phyloP scores from a whole-genome alignment of 1,140 invertebrate genomes.

The Coboldia fuscipes region DNA sequence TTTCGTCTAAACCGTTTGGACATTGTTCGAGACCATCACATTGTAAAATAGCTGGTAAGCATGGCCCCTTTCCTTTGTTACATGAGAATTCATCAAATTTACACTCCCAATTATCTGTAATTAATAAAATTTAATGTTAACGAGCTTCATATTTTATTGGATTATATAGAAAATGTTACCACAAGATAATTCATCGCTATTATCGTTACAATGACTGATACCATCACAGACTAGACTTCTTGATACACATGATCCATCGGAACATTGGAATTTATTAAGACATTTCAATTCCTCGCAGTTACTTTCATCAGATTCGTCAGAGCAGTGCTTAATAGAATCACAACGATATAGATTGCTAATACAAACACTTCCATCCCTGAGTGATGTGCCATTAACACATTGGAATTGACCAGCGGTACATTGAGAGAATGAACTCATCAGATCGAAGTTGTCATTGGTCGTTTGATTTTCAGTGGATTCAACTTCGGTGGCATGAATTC shows the following conservation, averaged over 20 bases:
- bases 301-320: constrained; percentile 37
- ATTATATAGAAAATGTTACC: constrained; percentile 12
- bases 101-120: constrained; percentile 28
- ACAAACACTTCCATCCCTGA: constrained; percentile 31
- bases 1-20: constrained; percentile 37
- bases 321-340: constrained; percentile 37
- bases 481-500: background rate
- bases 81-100: constrained; percentile 34
- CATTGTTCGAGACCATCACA: constrained; percentile 49
- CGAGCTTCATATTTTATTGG: too few relatives aligned
- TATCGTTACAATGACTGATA: constrained; percentile 37
- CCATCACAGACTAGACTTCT: constrained; percentile 50
- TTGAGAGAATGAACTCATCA: constrained; percentile 22
- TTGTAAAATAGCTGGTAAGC: constrained; percentile 31
- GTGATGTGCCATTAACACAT: constrained; percentile 33
- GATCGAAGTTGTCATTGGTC: background rate
- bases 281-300: constrained; percentile 32
- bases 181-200: constrained; percentile 45
- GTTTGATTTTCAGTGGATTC: too few relatives aligned
- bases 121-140: constrained; percentile 2
- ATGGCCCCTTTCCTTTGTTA: constrained; percentile 19
- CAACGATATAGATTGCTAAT: constrained; percentile 29
- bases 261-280: constrained; percentile 38
- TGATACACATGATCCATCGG: constrained; percentile 46
- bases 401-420: constrained; percentile 34